Evolutionary conservation across 1,140 invertebrate genomes (phyloP), one percentile per base, ranked within the genome.

Genomic region (Muscidifurax raptorellus): DNA sequence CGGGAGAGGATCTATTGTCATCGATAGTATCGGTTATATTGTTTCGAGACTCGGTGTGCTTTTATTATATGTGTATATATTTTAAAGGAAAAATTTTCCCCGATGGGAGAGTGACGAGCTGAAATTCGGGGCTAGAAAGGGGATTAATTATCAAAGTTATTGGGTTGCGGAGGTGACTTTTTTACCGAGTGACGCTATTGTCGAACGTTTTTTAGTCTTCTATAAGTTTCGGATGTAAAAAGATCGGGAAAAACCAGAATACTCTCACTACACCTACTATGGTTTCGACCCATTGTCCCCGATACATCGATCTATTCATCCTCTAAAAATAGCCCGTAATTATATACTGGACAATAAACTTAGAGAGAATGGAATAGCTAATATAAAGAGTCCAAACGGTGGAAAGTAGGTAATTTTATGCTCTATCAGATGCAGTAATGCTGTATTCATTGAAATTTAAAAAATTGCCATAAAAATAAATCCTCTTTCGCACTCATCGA

Each of bases 21-120:
- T 71, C 30, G 44, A 81, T 74, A 81, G 36, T 27, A 52, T 81
- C 59, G 47, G 18, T 22, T 30, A 59, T 44, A 81, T 52, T 74
- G 18, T 81, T 15, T n/a, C 6, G 10, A 44, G 7, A 71, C 36
- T 30, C 2, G 28, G 25, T 32, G 30, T 1, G 30, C 25, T 80
- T 22, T 77, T 25, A 4, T 75, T 64, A 78, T 22, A 64, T 64
- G 9, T n/a, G 30, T 22, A 15, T 64, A 5, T 9, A 15, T n/a
- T 10, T 9, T 78, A 47, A 18, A 18, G 52, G 52, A 32, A 3
- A 7, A 59, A 59, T 59, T 59, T 59, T 22, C n/a, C 52, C 18
- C 15, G 7, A 2, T 18, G 22, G 6, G 52, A 59, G 52, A 59
- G 52, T 59, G 18, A 59, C 6, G 52, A 59, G 18, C 52, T 59